Percentiles rank a stretch among this genome's conserved stretches.
These are phyloP conservation scores for Ceyx margarethae DNA, from an alignment of 2,113 vertebrate genomes.

Conservation along the genomic window DNA sequence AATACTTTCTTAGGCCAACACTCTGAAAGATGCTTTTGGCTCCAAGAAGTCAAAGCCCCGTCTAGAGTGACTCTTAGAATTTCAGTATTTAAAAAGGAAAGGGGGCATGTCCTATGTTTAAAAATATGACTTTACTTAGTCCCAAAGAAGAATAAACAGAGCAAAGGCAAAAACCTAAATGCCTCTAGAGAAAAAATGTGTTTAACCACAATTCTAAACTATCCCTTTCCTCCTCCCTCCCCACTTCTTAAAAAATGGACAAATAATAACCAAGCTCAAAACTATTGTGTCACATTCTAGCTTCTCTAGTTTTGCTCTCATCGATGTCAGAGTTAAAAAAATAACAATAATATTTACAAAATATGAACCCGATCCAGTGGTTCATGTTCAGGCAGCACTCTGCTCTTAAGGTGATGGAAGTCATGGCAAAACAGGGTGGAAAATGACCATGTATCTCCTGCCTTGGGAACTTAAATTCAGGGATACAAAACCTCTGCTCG, in stretches of 20 bases:
- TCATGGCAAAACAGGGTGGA: not conserved
- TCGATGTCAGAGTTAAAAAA: conserved; percentile 35
- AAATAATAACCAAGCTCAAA: not conserved
- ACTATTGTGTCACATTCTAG: conserved; percentile 10
- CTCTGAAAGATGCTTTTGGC: not conserved
- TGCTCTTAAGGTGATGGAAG: not conserved
- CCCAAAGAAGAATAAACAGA: conserved; percentile 65
- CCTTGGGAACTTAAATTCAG: not conserved
- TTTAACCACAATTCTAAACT: conserved; percentile 68
- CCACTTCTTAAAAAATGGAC: conserved; percentile 1
- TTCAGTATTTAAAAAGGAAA: conserved; percentile 25
- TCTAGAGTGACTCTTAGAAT: not conserved
- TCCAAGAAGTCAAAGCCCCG: not conserved
- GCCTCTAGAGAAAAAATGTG: conserved; percentile 44
- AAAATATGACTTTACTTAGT: conserved; percentile 62
- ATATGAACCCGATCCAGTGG: conserved; percentile 30
- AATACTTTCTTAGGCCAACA: not conserved
- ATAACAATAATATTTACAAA: conserved; percentile 55
- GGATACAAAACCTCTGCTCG: not conserved
- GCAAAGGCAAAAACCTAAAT: conserved; percentile 57
- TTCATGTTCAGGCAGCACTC: not conserved
- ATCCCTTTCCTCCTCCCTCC: conserved; percentile 20
- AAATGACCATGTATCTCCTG: not conserved
- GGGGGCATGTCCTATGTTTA: conserved; percentile 48
- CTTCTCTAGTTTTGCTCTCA: not conserved